phyloP scores from a whole-genome alignment of 2,113 vertebrate species.

The Anser brachyrhynchus region DNA sequence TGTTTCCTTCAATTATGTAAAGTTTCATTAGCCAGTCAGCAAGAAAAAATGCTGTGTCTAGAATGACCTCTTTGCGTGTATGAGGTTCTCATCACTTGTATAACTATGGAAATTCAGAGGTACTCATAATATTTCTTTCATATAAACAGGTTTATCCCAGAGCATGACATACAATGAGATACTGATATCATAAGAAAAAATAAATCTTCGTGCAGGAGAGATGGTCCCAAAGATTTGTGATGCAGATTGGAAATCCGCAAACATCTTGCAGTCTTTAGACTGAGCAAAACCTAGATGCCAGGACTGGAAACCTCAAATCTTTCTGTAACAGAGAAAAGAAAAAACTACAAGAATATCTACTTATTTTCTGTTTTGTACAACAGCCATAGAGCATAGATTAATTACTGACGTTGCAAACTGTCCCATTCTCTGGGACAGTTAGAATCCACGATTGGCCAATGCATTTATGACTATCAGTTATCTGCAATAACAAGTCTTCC shows the following conservation, averaged over 20 bases:
- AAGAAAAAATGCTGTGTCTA: background rate
- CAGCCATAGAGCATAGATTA: background rate
- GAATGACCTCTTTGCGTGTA: background rate
- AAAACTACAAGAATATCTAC: background rate
- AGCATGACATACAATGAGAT: background rate
- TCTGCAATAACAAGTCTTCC: background rate
- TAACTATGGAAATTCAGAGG: background rate
- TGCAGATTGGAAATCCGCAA: background rate
- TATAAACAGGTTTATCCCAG: background rate
- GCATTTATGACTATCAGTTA: background rate
- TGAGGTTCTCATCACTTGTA: background rate
- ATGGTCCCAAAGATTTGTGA: background rate
- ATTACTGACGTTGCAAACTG: background rate
- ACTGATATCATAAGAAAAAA: background rate
- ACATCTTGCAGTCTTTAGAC: background rate
- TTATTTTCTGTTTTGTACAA: background rate
- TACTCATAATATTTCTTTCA: background rate
- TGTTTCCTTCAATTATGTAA: background rate
- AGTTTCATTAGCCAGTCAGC: background rate
- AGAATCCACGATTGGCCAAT: background rate
- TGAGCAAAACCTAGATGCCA: background rate
- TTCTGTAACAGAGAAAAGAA: background rate
- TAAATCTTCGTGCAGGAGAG: background rate
- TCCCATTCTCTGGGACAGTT: background rate
- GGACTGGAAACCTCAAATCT: background rate